phyloP scores from a whole-genome alignment of 1,140 invertebrate species.

The Bombus confusus region DNA sequence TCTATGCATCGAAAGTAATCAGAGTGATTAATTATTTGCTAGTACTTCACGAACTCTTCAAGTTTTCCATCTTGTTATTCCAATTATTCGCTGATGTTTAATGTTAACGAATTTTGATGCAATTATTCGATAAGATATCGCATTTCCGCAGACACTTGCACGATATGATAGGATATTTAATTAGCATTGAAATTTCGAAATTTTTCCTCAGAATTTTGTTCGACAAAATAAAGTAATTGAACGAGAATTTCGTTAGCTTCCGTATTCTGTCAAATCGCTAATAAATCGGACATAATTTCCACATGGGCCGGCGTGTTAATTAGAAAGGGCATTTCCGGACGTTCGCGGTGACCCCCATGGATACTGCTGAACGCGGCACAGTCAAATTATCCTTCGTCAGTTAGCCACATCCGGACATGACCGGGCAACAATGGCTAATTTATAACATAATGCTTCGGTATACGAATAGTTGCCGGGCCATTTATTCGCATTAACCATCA shows the following conservation, averaged over 20 bases:
- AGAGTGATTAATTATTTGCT: slow-evolving; percentile 19
- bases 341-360: slow-evolving; percentile 47
- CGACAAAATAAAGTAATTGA: background rate
- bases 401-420: slow-evolving; percentile 67
- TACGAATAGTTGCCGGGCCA: slow-evolving; percentile 61
- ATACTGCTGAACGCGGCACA: slow-evolving; percentile 60
- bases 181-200: background rate
- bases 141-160: background rate
- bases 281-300: slow-evolving; percentile 64
- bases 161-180: background rate
- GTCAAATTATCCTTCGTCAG: slow-evolving; percentile 75
- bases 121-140: background rate
- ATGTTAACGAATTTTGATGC: background rate
- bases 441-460: slow-evolving; percentile 71
- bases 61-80: background rate
- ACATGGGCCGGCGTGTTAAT: slow-evolving; percentile 60
- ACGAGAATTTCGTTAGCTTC: slow-evolving; percentile 26
- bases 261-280: slow-evolving; percentile 51
- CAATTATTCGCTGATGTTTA: background rate
- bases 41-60: background rate
- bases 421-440: slow-evolving; percentile 73
- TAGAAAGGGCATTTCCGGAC: slow-evolving; percentile 61
- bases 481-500: slow-evolving; percentile 72
- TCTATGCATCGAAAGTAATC: background rate
- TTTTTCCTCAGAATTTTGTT: background rate